These are phyloP conservation scores for Leptonema lineaticorne DNA, from an alignment of 1,140 invertebrate species.

Conservation along the genomic window DNA sequence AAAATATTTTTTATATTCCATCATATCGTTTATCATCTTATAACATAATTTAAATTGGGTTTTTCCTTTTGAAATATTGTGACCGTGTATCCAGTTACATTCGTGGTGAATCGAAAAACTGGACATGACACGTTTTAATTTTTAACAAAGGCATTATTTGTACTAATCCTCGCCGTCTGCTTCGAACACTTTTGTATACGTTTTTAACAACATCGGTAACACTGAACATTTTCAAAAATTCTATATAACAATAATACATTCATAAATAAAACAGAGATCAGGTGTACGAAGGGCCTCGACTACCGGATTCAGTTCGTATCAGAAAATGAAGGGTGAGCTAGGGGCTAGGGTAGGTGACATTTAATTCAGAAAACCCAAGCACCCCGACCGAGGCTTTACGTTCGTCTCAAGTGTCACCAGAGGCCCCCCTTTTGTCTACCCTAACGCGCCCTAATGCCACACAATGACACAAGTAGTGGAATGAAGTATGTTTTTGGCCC, in stretches of 20 bases:
- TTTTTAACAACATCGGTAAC: neutral
- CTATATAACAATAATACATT: neutral
- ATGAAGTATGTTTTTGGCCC: neutral
- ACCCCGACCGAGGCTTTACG: neutral
- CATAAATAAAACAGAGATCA: slow-evolving; percentile 12
- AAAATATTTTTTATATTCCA: too few relatives aligned
- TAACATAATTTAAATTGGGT: too few relatives aligned
- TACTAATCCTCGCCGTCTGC: neutral
- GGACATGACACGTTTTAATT: neutral
- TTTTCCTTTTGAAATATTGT: too few relatives aligned
- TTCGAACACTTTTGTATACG: neutral
- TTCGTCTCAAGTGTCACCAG: slow-evolving; percentile 19
- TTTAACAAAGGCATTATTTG: neutral
- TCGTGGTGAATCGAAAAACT: too few relatives aligned
- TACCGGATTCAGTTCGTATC: too few relatives aligned
- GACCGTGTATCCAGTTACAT: too few relatives aligned
- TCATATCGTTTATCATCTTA: too few relatives aligned
- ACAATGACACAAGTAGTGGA: neutral
- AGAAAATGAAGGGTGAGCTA: neutral
- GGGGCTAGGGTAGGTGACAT: neutral
- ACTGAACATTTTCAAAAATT: neutral
- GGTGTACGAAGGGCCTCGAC: neutral
- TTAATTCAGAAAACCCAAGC: neutral
- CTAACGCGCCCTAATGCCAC: slow-evolving; percentile 19
- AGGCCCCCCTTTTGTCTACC: neutral